These are phyloP conservation scores for Saimiri boliviensis DNA, from an alignment of 2,113 vertebrate genomes.

Conservation along the genomic window DNA sequence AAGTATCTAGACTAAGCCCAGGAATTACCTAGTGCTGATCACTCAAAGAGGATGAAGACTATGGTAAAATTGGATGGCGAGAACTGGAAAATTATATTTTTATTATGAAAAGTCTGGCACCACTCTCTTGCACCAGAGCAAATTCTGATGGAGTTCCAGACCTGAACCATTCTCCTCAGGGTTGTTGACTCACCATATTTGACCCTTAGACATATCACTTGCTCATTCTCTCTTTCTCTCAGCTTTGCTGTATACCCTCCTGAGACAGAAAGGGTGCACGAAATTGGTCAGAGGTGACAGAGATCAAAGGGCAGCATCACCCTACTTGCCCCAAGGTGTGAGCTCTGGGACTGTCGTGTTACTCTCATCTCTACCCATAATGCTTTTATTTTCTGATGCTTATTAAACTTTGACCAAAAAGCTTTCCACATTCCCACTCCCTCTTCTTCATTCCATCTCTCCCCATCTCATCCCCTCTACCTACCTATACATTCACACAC, in stretches of 20 bases:
- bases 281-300: constrained; percentile 10
- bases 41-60: not conserved
- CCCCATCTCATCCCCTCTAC: not conserved
- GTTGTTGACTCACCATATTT: not conserved
- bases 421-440: not conserved
- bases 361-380: constrained; percentile 58
- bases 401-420: not conserved
- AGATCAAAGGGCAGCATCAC: constrained; percentile 25
- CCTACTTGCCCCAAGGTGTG: constrained; percentile 20
- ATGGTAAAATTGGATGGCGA: not conserved
- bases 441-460: not conserved
- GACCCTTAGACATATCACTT: not conserved
- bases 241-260: not conserved
- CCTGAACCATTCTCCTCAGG: not conserved
- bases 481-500: not conserved
- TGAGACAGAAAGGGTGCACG: not conserved
- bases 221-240: not conserved
- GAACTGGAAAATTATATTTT: not conserved
- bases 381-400: constrained; percentile 33
- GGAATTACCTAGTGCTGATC: not conserved
- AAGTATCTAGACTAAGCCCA: not conserved
- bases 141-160: constrained; percentile 14
- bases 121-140: not conserved
- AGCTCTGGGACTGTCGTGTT: not conserved
- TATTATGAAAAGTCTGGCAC: not conserved